These are phyloP conservation scores for Philopotamus ludificatus DNA, from an alignment of 1,140 invertebrate genomes.

Conservation along the genomic window DNA sequence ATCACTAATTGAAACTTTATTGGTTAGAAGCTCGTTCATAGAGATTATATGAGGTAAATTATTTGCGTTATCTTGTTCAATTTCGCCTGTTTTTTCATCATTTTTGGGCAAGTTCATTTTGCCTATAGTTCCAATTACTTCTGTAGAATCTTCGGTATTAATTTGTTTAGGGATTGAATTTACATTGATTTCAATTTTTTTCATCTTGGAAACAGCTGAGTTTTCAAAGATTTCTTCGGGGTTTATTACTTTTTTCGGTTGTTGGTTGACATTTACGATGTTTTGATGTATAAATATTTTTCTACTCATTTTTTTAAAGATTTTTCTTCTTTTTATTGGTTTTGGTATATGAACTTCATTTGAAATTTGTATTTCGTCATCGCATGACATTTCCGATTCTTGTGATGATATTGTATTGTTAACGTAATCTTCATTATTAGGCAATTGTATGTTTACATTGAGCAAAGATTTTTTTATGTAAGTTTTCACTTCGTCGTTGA, in stretches of 20 bases:
- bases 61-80: conserved; percentile 45
- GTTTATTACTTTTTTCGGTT: conserved; percentile 53
- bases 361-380: conserved; percentile 54
- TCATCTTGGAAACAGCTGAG: conserved; percentile 55
- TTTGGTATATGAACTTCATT: conserved; percentile 38
- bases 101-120: conserved; percentile 49
- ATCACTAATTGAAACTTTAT: conserved; percentile 72
- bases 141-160: conserved; percentile 44
- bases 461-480: conserved; percentile 50
- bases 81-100: conserved; percentile 42
- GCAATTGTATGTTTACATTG: conserved; percentile 46
- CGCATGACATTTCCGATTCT: conserved; percentile 83
- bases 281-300: conserved; percentile 61
- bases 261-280: conserved; percentile 44
- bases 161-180: conserved; percentile 49
- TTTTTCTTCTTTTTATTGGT: conserved; percentile 59
- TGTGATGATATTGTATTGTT: conserved; percentile 43
- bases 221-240: conserved; percentile 69
- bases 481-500: conserved; percentile 51
- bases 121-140: conserved; percentile 48
- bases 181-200: conserved; percentile 67
- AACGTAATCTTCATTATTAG: conserved; percentile 22
- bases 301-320: conserved; percentile 61
- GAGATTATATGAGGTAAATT: conserved; percentile 64
- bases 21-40: conserved; percentile 64